Conservation (phyloP, 2,888 invertebrate species). For the Andrena dorsata region DNA sequence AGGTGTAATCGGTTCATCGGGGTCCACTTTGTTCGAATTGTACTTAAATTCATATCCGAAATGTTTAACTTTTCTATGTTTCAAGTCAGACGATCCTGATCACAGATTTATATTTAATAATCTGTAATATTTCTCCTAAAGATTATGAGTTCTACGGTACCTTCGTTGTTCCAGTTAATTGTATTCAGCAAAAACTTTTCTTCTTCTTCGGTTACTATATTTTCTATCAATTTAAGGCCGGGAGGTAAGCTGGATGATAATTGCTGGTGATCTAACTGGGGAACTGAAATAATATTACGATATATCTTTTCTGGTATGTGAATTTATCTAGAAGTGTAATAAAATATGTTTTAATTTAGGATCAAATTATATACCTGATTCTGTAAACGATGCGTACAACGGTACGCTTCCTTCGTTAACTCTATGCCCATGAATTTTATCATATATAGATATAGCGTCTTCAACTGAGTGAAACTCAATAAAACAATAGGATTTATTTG, state of each 20-base stretch:
- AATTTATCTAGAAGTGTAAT: neutral
- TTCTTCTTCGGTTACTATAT: constrained; percentile 91
- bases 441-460: constrained; percentile 87
- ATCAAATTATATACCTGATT: constrained; percentile 85
- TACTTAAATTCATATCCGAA: constrained; percentile 97
- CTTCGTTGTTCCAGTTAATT: constrained; percentile 86
- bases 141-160: constrained; percentile 61
- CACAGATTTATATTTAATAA: neutral
- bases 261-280: constrained; percentile 69
- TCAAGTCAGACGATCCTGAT: constrained; percentile 85
- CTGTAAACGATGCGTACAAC: constrained; percentile 89
- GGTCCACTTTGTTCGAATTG: constrained; percentile 93
- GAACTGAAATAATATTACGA: constrained; percentile 79
- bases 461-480: constrained; percentile 87
- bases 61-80: constrained; percentile 94
- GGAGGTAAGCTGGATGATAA: constrained; percentile 86
- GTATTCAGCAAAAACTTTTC: constrained; percentile 88
- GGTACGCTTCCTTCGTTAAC: constrained; percentile 87
- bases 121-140: neutral
- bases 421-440: constrained; percentile 87
- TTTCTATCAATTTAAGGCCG: constrained; percentile 89
- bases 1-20: constrained; percentile 88
- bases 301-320: constrained; percentile 1
- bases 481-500: constrained; percentile 93
- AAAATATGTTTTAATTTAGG: neutral